A percentile compares a stretch with the other conserved stretches of the same genome.
Evolutionary conservation across 2,888 invertebrate species (phyloP).

Genomic region (Melieria omissa): DNA sequence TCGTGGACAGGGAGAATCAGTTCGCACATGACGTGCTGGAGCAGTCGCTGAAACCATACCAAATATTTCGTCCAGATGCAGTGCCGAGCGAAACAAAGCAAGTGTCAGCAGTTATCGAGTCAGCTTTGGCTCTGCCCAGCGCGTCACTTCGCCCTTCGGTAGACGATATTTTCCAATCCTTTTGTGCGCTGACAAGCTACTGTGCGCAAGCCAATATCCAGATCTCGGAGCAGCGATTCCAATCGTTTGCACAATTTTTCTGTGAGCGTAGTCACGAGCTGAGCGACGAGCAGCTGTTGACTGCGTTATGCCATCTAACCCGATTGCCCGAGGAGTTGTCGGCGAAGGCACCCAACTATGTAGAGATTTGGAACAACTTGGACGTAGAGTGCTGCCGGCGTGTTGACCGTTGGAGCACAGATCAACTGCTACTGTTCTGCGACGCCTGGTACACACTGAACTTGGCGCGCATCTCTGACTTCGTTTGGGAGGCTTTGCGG

Average conservation of each 20-base stretch:
- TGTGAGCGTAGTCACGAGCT: constrained; percentile 70
- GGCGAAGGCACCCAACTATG: constrained; percentile 71
- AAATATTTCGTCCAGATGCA: constrained; percentile 48
- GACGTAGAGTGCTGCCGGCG: constrained; percentile 73
- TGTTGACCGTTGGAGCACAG: constrained; percentile 68
- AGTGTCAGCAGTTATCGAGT: neutral
- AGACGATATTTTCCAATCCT: constrained; percentile 48
- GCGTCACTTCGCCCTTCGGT: neutral
- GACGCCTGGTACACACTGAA: constrained; percentile 75
- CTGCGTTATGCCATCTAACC: constrained; percentile 69
- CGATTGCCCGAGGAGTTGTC: constrained; percentile 70
- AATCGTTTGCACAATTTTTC: constrained; percentile 51
- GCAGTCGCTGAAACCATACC: constrained; percentile 54
- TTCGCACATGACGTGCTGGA: constrained; percentile 60
- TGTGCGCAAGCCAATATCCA: constrained; percentile 49
- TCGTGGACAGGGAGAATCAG: constrained; percentile 59
- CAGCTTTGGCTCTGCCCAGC: constrained; percentile 41
- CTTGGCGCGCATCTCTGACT: constrained; percentile 71
- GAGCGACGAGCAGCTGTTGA: constrained; percentile 70
- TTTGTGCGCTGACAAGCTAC: constrained; percentile 50
- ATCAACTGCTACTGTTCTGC: constrained; percentile 71
- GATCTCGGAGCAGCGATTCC: constrained; percentile 56
- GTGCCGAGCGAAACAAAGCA: no score
- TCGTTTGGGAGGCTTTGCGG: constrained; percentile 69
- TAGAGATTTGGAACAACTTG: constrained; percentile 75